Percentiles rank a stretch among this genome's conserved stretches.
These are phyloP conservation scores for Neosilurus mollespiculum DNA, from an alignment of 2,797 vertebrate genomes.

Conservation along the genomic window DNA sequence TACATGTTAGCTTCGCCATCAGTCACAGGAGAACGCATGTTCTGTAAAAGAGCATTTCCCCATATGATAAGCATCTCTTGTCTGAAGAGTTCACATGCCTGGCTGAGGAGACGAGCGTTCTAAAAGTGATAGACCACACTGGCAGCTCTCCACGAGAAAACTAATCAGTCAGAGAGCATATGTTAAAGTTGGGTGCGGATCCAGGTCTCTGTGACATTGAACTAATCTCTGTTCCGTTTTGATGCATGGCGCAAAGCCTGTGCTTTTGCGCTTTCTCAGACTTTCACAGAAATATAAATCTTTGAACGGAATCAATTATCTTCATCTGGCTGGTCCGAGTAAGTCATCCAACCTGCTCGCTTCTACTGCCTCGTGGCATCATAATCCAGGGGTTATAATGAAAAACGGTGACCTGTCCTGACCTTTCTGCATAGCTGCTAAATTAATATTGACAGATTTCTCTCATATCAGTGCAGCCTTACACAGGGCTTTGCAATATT, in stretches of 20 bases:
- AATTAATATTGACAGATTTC: slow-evolving; percentile 52
- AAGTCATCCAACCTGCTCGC: slow-evolving; percentile 15
- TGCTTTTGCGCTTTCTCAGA: slow-evolving; percentile 8
- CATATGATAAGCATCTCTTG: slow-evolving; percentile 16
- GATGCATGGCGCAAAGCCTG: slow-evolving; percentile 30
- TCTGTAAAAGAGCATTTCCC: slow-evolving; percentile 12
- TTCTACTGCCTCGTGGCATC: slow-evolving; percentile 4
- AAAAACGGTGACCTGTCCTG: slow-evolving; percentile 42
- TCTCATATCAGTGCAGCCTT: slow-evolving; percentile 12
- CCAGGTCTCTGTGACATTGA: slow-evolving; percentile 35
- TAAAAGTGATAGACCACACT: slow-evolving; percentile 37
- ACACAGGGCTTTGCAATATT: slow-evolving; percentile 36
- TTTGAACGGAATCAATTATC: slow-evolving; percentile 52
- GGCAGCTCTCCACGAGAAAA: slow-evolving; percentile 47
- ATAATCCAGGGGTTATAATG: slow-evolving; percentile 49
- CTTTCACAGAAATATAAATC: slow-evolving; percentile 48
- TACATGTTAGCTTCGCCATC: slow-evolving; percentile 32
- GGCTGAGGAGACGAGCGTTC: slow-evolving; percentile 37
- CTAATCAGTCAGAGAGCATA: slow-evolving; percentile 47
- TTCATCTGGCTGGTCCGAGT: slow-evolving; percentile 12
- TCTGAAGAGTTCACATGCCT: slow-evolving; percentile 16
- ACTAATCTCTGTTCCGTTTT: slow-evolving; percentile 35
- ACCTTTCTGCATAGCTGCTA: slow-evolving; percentile 35
- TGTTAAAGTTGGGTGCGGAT: slow-evolving; percentile 1
- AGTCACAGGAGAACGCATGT: slow-evolving; percentile 26